Evolutionary conservation across 2,888 invertebrate species (phyloP).

Genomic region (Amiota communis): DNA sequence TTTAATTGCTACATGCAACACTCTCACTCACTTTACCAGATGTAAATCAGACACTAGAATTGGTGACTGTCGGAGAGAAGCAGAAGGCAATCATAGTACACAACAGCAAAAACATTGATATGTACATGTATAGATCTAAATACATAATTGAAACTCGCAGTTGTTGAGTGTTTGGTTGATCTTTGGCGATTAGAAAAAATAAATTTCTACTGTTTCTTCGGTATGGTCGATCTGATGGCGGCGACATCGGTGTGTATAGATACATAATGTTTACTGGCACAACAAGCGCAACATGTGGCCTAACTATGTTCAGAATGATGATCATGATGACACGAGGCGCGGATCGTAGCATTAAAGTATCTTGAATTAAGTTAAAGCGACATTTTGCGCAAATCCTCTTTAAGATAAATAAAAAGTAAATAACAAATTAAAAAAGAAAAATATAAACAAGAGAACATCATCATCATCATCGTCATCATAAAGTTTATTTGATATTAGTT

Average conservation of each 20-base stretch:
- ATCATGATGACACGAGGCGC: conserved; percentile 2
- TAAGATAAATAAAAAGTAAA: conserved; percentile 22
- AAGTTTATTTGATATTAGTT: background rate
- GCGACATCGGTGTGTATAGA: background rate
- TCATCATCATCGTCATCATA: background rate
- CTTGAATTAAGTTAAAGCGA: conserved; percentile 20
- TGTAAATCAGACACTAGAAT: conserved; percentile 20
- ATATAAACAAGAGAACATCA: conserved; percentile 1
- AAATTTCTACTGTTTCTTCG: conserved; percentile 2
- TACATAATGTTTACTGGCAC: conserved; percentile 17
- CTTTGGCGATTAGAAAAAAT: conserved; percentile 18
- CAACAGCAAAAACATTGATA: background rate
- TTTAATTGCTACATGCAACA: conserved; percentile 61
- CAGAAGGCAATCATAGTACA: background rate
- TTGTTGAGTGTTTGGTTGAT: conserved; percentile 2
- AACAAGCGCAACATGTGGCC: conserved; percentile 25
- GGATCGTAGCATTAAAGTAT: background rate
- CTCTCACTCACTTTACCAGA: conserved; percentile 36
- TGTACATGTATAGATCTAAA: conserved; percentile 15
- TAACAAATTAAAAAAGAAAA: conserved; percentile 11
- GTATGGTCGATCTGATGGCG: background rate
- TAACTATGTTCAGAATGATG: background rate
- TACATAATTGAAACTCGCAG: conserved; percentile 22
- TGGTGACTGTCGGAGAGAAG: background rate
- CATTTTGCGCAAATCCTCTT: conserved; percentile 28